Evolutionary conservation across 1,140 invertebrate genomes (phyloP), one percentile per base, ranked within the genome.

Genomic region (Saccostrea cuccullata): DNA sequence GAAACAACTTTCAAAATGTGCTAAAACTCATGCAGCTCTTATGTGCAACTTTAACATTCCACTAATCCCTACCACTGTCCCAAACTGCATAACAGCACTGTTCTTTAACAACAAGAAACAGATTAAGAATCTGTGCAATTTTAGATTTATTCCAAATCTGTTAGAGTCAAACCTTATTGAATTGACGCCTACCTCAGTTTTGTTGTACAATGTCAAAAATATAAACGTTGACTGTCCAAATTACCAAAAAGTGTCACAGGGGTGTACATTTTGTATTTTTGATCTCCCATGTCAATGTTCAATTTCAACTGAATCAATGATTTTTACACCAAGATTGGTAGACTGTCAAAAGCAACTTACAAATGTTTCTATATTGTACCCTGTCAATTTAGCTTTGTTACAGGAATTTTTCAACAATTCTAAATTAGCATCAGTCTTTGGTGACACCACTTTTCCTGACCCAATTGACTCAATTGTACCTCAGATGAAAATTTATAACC

Each of bases 341-440:
- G 26, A 84, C 70, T 89, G 88, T 89, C 67, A 84, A 47, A 70
- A 86, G 47, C 56, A 60, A 23, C 8, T 9, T 5, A 36, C 55
- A 30, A 83, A 55, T 84, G 23, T 84, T 13, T 77, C 85, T 47
- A 56, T 70, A 23, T 17, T 58, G 11, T 82, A 86, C 23, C 88
- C 88, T 58, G 73, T 84, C 11, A 89, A 89, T 86, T 40, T 89
- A 17, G 85, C 88, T 40, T 60, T 86, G 15, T 20, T 89, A 84
- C 70, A 77, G 56, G 77, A 89, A 60, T 86, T 89, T 70, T 89
- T 89, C 55, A 73, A 86, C 84, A 17, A 86, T 4, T 67, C 30
- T 11, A 82, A 84, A 84, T 47, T 89, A 23, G n/a, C 17, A 23
- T 40, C 55, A 56, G 70, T 84, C 9, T 73, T 84, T 55, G 88